Evolutionary conservation across 2,888 invertebrate genomes (phyloP), one percentile per base, ranked within the genome.

Genomic region (Hecatera dysodea): DNA sequence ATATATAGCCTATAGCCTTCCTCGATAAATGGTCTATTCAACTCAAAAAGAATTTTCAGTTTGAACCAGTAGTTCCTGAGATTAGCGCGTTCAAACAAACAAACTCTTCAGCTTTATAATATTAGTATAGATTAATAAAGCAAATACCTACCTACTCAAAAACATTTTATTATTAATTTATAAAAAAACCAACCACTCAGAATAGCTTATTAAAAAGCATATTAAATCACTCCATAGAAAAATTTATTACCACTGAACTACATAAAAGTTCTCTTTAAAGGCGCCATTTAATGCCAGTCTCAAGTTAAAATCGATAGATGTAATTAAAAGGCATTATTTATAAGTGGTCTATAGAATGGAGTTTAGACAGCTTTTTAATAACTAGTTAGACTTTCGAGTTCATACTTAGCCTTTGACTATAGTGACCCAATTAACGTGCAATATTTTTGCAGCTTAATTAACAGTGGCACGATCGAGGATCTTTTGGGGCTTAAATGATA

Each of bases 261-360:
- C 9, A 12, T 59, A n/a, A 17, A 24, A 55, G 9, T 12, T 2
- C 17, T 55, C 53, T 39, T n/a, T 46, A 24, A 1, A 27, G 5
- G 15, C 27, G 15, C 24, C 29, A 46, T 55, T 71, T 61, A 39
- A 71, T 24, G 12, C 17, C n/a, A 12, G 29, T 7, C 62, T 72
- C n/a, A 56, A 62, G 55, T 33, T 24, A 9, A 33, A 48, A 56
- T 56, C 55, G 61, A 72, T 71, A 17, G n/a, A 33, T 29, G 3
- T 61, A 61, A 70, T 60, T 71, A 70, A 70, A 71, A 55, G 24
- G n/a, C 46, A 15, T 7, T 17, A 17, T 55, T 71, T 29, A 29
- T 29, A 39, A 61, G 39, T 71, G 39, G 22, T 46, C 39, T 39
- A 39, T 0, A 9, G 12, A 8, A 12, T n/a, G n/a, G 24, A 27